Evolutionary conservation across 2,888 invertebrate genomes (phyloP).

Genomic region (Ectobius pallidus): DNA sequence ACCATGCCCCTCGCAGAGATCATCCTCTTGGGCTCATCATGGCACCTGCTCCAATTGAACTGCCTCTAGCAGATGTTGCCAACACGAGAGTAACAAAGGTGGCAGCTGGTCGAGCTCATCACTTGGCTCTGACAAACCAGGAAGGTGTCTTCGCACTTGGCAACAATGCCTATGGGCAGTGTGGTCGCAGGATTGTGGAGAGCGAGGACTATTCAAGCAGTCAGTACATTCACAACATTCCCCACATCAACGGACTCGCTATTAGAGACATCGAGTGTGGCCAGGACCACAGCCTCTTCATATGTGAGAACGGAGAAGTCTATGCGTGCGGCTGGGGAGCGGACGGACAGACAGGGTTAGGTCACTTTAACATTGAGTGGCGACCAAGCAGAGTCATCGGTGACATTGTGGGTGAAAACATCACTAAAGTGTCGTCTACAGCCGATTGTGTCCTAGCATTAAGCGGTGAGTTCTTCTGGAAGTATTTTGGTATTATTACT

Average conservation of each 20-base stretch:
- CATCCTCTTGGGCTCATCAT: slow-evolving; percentile 72
- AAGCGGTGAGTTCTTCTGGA: slow-evolving; percentile 66
- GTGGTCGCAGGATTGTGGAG: slow-evolving; percentile 79
- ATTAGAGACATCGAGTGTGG: slow-evolving; percentile 80
- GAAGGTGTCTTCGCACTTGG: slow-evolving; percentile 86
- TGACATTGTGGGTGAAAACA: slow-evolving; percentile 81
- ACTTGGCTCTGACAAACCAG: slow-evolving; percentile 74
- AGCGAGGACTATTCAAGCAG: slow-evolving; percentile 76
- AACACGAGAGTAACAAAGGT: slow-evolving; percentile 62
- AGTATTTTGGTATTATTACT: no score
- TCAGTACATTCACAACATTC: slow-evolving; percentile 69
- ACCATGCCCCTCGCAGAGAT: slow-evolving; percentile 59
- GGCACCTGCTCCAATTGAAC: slow-evolving; percentile 71
- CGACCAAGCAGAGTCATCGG: slow-evolving; percentile 71
- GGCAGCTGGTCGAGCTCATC: slow-evolving; percentile 88
- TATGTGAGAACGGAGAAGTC: slow-evolving; percentile 80
- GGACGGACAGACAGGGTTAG: slow-evolving; percentile 92
- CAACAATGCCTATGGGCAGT: slow-evolving; percentile 94
- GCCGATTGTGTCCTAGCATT: slow-evolving; percentile 90
- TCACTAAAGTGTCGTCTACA: slow-evolving; percentile 78
- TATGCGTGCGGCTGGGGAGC: slow-evolving; percentile 93
- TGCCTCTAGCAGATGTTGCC: slow-evolving; percentile 68
- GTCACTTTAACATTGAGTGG: slow-evolving; percentile 65
- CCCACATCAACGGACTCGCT: slow-evolving; percentile 64
- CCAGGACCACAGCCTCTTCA: slow-evolving; percentile 86